phyloP scores from a whole-genome alignment of 2,797 vertebrate species.

The Tokudaia muenninki region DNA sequence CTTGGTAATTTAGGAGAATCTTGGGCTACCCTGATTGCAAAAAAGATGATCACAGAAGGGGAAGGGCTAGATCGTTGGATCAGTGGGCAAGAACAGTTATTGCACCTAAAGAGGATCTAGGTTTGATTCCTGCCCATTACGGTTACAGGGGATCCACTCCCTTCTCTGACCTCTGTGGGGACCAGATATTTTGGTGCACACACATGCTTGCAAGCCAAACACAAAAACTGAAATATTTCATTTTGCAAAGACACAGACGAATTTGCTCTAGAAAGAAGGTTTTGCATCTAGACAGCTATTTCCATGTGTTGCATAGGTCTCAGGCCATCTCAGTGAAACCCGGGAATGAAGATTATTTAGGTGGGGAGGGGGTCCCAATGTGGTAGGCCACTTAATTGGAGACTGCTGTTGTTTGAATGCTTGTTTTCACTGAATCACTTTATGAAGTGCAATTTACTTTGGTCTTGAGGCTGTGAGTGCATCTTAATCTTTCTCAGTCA shows the following conservation, averaged over 20 bases:
- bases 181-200: neutral
- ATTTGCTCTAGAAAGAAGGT: neutral
- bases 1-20: neutral
- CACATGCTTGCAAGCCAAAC: neutral
- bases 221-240: neutral
- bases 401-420: neutral
- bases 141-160: no score
- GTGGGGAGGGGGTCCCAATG: neutral
- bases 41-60: neutral
- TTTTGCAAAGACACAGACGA: neutral
- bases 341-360: neutral
- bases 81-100: neutral
- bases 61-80: neutral
- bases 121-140: neutral
- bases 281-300: neutral
- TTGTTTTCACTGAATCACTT: neutral
- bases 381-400: neutral
- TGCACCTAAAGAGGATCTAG: neutral
- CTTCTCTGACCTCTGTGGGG: neutral
- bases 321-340: neutral
- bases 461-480: neutral
- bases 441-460: neutral
- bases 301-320: neutral
- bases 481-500: neutral
- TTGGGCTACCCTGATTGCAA: neutral